Conservation (phyloP, 2,797 vertebrate genomes). For the Semaprochilodus insignis region DNA sequence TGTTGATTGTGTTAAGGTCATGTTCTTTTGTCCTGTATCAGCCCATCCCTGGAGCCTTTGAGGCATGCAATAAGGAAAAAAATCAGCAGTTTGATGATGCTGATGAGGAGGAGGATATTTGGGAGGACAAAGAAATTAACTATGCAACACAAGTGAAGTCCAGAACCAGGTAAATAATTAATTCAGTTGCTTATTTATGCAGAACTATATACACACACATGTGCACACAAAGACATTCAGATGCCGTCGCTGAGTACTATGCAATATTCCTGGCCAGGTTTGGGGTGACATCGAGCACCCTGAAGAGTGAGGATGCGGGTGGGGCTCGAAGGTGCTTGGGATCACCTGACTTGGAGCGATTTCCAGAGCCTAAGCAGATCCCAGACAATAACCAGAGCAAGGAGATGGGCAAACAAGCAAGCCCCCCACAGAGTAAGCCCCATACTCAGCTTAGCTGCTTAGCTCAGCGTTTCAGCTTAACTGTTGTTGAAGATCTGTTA, state of each 20-base stretch:
- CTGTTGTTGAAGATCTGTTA: too few species aligned
- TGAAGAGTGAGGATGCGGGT: conserved; percentile 19
- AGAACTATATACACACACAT: background rate
- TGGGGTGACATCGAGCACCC: conserved; percentile 35
- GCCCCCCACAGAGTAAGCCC: conserved; percentile 30
- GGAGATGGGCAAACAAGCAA: conserved; percentile 59
- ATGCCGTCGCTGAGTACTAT: background rate
- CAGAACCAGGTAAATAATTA: conserved; percentile 83
- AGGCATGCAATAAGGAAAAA: conserved; percentile 90
- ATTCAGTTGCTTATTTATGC: background rate
- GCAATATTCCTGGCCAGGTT: conserved; percentile 40
- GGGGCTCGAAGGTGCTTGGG: conserved; percentile 26
- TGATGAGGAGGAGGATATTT: conserved; percentile 94
- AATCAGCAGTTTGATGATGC: conserved; percentile 93
- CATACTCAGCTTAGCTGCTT: background rate
- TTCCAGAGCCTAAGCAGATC: conserved; percentile 44
- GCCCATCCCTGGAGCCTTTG: conserved; percentile 91
- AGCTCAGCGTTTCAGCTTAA: too few species aligned
- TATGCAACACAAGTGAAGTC: conserved; percentile 88
- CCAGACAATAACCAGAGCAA: conserved; percentile 20
- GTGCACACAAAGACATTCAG: background rate
- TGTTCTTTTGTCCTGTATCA: conserved; percentile 57
- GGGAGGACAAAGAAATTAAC: conserved; percentile 93
- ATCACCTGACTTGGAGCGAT: conserved; percentile 55
- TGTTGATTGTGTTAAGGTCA: background rate